phyloP scores from a whole-genome alignment of 30 jellyfish, hydroid and myxozoan genomes.

The Cassiopea andromeda region DNA sequence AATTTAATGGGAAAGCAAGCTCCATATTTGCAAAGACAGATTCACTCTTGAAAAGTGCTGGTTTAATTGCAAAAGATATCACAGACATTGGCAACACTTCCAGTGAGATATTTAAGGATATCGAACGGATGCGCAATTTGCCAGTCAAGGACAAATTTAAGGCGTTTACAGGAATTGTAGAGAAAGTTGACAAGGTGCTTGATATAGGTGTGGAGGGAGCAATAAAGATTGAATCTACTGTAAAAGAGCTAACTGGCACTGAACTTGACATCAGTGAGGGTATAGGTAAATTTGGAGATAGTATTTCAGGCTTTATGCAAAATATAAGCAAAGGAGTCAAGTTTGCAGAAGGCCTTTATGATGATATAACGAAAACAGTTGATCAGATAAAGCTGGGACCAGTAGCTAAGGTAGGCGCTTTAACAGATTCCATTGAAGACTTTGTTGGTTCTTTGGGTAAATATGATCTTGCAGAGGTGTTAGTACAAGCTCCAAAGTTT shows the following conservation, averaged over 20 bases:
- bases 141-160: slow-evolving; percentile 76
- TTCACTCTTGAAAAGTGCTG: slow-evolving; percentile 65
- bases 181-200: slow-evolving; percentile 45
- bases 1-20: slow-evolving; percentile 38
- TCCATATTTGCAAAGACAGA: slow-evolving; percentile 76
- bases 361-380: slow-evolving; percentile 69
- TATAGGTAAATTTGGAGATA: slow-evolving; percentile 70
- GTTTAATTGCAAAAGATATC: slow-evolving; percentile 54
- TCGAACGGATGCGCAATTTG: slow-evolving; percentile 52
- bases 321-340: slow-evolving; percentile 75
- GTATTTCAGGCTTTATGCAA: slow-evolving; percentile 76
- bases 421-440: slow-evolving; percentile 79
- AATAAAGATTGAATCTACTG: slow-evolving; percentile 13
- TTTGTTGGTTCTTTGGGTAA: slow-evolving; percentile 75
- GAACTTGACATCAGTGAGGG: slow-evolving; percentile 64
- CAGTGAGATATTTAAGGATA: slow-evolving; percentile 54
- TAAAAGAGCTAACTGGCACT: slow-evolving; percentile 50
- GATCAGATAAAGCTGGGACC: slow-evolving; percentile 83
- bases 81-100: slow-evolving; percentile 54
- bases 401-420: slow-evolving; percentile 83
- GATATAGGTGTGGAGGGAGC: slow-evolving; percentile 42
- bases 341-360: slow-evolving; percentile 56
- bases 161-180: slow-evolving; percentile 32
- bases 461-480: slow-evolving; percentile 78
- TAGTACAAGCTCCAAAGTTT: slow-evolving; percentile 85